Base-by-base conservation (phyloP, 2,797 vertebrate species). In the Dromococcyx pavoninus region DNA sequence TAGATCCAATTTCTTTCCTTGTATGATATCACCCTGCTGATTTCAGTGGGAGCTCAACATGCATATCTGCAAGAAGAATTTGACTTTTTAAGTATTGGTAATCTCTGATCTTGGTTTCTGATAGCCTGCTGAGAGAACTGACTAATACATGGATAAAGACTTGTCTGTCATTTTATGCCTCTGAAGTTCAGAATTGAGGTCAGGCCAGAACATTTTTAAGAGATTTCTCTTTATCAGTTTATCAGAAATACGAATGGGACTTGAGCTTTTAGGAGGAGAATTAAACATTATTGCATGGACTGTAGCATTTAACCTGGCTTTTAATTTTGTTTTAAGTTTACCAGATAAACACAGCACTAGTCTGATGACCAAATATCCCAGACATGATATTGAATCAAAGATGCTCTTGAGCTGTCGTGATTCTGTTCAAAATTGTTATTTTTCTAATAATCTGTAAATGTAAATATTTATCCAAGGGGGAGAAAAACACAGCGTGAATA, bases 101-200 rank as follows among this genome's bases (percentile, higher is more conserved):
- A 91, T 97, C 87, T 96, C 79, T 96, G 91, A 93, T 95, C 69
- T 92, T 70, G 43, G 61, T 79, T 94, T 90, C 91, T 94, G 79
- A 67, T 78, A 75, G 53, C 88, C 86, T 94, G 73, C 93, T 91
- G 96, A 69, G 91, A 60, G 70, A 79, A 44, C n/a, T 91, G 92
- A 81, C 90, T 95, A 86, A 95, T 86, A 43, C 33, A 6, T 43
- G 32, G 79, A 65, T 79, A 84, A 95, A 90, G 87, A 60, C 66
- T 87, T 94, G 37, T 93, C 89, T 96, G 53, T 58, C 39, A 1
- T 91, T 95, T 92, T 62, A 37, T 91, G 61, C 75, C 30, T 95
- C 93, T 89, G 85, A 93, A 94, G 78, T 82, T 94, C 73, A 91
- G 83, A 88, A 95, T 1, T 71, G 87, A 92, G 93, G 92, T 93